Evolutionary conservation across 2,888 invertebrate species (phyloP).

Genomic region (Rhagonycha fulva): DNA sequence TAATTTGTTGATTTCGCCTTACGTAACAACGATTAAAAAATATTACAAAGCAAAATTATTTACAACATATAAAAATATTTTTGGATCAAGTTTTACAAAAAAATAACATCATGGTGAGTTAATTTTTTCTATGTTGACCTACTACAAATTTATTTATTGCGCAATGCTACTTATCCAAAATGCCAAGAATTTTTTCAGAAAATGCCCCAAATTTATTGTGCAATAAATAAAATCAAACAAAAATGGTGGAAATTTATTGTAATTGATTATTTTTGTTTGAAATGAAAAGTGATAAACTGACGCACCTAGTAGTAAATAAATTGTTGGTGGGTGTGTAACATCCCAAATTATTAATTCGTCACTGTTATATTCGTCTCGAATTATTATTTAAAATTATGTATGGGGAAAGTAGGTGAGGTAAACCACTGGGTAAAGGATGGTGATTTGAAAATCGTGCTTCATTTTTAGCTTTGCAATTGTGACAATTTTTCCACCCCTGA

Average conservation of each 20-base stretch:
- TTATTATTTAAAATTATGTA: neutral
- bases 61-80: neutral
- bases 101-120: neutral
- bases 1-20: neutral
- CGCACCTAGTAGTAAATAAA: too few relatives aligned
- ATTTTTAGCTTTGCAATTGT: neutral
- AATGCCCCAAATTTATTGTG: too few relatives aligned
- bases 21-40: neutral
- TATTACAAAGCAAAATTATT: neutral
- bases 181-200: neutral
- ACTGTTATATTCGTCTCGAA: neutral
- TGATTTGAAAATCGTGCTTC: neutral
- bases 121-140: neutral
- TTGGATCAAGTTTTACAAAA: neutral
- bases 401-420: neutral
- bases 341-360: neutral
- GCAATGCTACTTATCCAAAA: neutral
- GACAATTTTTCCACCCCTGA: neutral
- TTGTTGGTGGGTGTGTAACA: neutral
- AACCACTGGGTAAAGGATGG: neutral
- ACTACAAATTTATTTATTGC: neutral
- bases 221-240: neutral
- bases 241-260: neutral
- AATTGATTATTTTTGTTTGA: neutral
- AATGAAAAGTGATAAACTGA: neutral